phyloP scores from a whole-genome alignment of 2,888 invertebrate species.

The Sinotaia quadrata region DNA sequence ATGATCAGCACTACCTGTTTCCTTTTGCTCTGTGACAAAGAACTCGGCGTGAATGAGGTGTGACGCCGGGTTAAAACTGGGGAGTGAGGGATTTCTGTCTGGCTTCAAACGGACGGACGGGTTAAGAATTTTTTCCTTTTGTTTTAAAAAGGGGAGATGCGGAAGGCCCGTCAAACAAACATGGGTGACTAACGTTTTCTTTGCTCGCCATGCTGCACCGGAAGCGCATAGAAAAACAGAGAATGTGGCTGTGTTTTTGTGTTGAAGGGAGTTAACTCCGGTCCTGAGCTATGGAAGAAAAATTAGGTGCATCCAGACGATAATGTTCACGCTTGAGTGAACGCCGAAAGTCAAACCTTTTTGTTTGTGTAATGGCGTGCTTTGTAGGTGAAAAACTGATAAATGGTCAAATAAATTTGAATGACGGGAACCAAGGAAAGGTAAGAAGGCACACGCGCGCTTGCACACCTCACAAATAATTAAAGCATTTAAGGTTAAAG shows the following conservation, averaged over 20 bases:
- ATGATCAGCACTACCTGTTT: conserved; percentile 3
- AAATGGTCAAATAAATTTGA: no score
- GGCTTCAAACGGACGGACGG: no score
- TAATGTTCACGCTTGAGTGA: neutral
- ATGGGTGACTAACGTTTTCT: no score
- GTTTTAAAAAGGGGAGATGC: no score
- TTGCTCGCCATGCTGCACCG: neutral
- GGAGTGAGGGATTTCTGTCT: neutral
- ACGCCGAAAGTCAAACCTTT: neutral
- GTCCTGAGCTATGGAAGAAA: conserved; percentile 10
- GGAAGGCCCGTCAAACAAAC: no score
- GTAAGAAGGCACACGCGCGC: no score
- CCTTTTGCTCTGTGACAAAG: neutral
- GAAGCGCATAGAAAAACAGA: neutral
- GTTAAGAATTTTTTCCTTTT: no score
- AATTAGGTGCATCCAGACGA: conserved; percentile 3
- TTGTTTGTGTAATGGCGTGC: no score
- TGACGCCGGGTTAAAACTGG: neutral
- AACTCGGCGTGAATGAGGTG: conserved; percentile 7
- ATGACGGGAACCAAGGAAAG: no score
- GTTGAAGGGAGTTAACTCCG: neutral
- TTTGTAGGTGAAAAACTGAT: no score
- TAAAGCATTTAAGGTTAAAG: no score
- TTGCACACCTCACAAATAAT: no score
- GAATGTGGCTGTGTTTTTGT: conserved; percentile 1